phyloP scores from a whole-genome alignment of 30 jellyfish, hydroid and myxozoan genomes.

The Turritopsis rubra region DNA sequence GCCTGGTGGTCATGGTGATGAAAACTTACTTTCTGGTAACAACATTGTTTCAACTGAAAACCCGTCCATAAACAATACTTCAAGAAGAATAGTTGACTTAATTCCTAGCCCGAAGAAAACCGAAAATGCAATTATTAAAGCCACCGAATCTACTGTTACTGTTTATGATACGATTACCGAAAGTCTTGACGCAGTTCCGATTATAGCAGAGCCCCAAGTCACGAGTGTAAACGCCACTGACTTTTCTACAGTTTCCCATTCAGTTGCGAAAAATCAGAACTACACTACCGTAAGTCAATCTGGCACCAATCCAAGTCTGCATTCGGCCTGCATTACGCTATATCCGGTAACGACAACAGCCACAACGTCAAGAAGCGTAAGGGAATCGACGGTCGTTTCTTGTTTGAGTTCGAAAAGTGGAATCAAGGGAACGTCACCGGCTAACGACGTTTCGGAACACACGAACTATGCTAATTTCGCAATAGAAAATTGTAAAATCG shows the following conservation, averaged over 20 bases:
- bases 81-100: too few relatives aligned
- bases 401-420: not conserved
- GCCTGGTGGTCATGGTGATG: not conserved
- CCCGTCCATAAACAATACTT: too few relatives aligned
- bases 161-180: too few relatives aligned
- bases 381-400: not conserved
- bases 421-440: not conserved
- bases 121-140: too few relatives aligned
- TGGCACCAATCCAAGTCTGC: not conserved
- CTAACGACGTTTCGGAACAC: not conserved
- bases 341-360: not conserved
- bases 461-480: not conserved
- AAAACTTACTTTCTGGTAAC: too few relatives aligned
- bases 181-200: too few relatives aligned
- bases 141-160: too few relatives aligned
- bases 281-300: not conserved
- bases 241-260: not conserved
- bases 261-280: not conserved
- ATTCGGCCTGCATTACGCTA: not conserved
- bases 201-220: too few relatives aligned
- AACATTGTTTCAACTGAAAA: too few relatives aligned
- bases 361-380: not conserved
- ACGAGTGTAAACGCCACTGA: too few relatives aligned
- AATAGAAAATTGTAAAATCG: not conserved
- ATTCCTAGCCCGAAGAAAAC: too few relatives aligned